phyloP scores from a whole-genome alignment of 2,888 invertebrate species.

The Brassicogethes aeneus region DNA sequence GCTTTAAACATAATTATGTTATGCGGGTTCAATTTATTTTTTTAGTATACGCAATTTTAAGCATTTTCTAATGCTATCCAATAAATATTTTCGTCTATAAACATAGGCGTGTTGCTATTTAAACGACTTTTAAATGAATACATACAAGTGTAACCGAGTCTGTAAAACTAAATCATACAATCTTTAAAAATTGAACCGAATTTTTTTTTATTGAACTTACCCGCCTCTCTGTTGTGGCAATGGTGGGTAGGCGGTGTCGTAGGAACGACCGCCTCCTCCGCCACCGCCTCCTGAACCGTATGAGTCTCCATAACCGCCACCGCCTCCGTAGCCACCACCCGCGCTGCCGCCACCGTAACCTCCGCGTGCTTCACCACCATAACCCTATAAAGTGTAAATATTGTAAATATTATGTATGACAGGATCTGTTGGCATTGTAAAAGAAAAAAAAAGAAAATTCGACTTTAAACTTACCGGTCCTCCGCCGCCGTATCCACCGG shows the following conservation, averaged over 20 bases:
- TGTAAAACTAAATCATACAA: no score
- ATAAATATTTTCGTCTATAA: no score
- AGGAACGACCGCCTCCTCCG: constrained; percentile 21
- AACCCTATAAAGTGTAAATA: constrained; percentile 6
- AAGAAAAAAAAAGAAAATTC: no score
- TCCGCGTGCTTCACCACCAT: constrained; percentile 15
- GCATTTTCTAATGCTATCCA: no score
- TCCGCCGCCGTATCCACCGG: constrained; percentile 17
- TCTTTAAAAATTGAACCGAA: background rate
- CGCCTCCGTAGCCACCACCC: constrained; percentile 14
- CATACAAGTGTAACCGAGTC: no score
- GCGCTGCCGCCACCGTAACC: constrained; percentile 9
- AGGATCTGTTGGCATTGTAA: no score
- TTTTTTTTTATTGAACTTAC: constrained; percentile 17
- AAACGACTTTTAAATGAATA: no score
- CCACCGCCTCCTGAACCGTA: constrained; percentile 15
- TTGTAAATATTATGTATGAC: constrained; percentile 3
- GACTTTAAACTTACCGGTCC: no score
- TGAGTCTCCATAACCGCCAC: constrained; percentile 21
- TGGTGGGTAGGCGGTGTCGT: constrained; percentile 31
- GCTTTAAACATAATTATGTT: no score
- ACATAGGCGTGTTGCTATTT: no score
- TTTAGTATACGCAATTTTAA: no score
- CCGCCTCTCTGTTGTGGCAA: constrained; percentile 30
- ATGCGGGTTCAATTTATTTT: no score